Conservation (phyloP, 2,113 vertebrate genomes). For the Crotalus helleri region DNA sequence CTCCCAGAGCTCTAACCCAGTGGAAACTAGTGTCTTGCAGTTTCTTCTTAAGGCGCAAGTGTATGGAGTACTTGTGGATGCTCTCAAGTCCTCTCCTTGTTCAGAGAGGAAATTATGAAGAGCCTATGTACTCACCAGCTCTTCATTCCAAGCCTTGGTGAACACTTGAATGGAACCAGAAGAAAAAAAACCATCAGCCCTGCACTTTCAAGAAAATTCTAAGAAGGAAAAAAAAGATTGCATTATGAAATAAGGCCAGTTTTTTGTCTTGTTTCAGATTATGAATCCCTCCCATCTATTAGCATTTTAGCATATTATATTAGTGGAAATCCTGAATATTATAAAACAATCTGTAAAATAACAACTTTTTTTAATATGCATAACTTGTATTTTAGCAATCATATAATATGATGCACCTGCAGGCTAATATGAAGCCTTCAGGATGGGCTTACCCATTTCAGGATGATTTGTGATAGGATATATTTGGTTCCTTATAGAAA, state of each 20-base stretch:
- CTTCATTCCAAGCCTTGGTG: too few species aligned
- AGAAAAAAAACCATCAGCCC: too few species aligned
- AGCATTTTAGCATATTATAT: not conserved
- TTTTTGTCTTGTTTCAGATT: not conserved
- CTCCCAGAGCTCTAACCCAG: too few species aligned
- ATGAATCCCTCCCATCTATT: not conserved
- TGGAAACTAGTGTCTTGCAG: too few species aligned
- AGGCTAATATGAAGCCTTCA: not conserved
- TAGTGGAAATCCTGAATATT: not conserved
- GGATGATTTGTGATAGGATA: conserved; percentile 44
- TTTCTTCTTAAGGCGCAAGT: too few species aligned
- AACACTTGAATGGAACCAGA: too few species aligned
- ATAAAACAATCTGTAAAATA: not conserved
- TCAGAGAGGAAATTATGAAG: too few species aligned
- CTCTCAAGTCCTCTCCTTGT: too few species aligned
- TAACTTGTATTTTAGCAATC: not conserved
- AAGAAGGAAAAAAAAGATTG: not conserved
- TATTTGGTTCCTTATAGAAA: conserved; percentile 60
- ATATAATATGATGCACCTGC: not conserved
- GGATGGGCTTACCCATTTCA: conserved; percentile 17
- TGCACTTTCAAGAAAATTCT: too few species aligned
- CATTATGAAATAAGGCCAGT: not conserved
- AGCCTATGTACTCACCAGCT: too few species aligned
- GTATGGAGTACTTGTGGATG: too few species aligned
- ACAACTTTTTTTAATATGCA: not conserved